Percentiles rank a stretch among this genome's conserved stretches.
These are phyloP conservation scores for Bellardia bayeri DNA, from an alignment of 2,888 invertebrate genomes.

Conservation along the genomic window DNA sequence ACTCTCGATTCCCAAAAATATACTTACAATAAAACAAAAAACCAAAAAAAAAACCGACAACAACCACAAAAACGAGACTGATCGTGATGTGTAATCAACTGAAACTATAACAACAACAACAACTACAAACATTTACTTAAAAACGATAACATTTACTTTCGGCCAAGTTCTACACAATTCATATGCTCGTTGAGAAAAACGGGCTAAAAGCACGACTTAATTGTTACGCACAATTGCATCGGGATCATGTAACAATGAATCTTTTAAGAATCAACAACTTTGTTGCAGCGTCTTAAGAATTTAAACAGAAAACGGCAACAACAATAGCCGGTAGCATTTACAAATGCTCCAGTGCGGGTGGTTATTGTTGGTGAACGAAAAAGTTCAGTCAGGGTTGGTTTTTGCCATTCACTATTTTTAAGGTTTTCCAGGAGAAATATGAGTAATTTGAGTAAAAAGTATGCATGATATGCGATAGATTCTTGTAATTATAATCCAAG, in stretches of 20 bases:
- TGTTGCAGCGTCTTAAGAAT: constrained; percentile 20
- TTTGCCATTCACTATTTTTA: constrained; percentile 39
- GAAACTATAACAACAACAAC: constrained; percentile 59
- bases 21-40: constrained; percentile 13
- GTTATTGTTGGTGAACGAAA: constrained; percentile 17
- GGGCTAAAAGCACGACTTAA: constrained; percentile 79
- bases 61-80: constrained; percentile 55
- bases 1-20: constrained; percentile 12
- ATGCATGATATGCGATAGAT: neutral
- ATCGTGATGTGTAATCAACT: constrained; percentile 79
- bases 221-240: constrained; percentile 81
- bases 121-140: neutral
- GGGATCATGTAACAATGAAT: constrained; percentile 55
- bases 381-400: constrained; percentile 36
- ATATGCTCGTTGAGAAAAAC: constrained; percentile 13
- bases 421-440: neutral
- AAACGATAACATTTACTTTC: constrained; percentile 65
- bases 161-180: constrained; percentile 26
- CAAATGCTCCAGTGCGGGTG: constrained; percentile 37
- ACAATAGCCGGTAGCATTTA: neutral
- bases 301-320: neutral
- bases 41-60: neutral
- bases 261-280: constrained; percentile 6
- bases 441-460: no score
- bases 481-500: neutral